phyloP scores from a whole-genome alignment of 92 coral and sea anemone genomes.

The Bergia sp. region DNA sequence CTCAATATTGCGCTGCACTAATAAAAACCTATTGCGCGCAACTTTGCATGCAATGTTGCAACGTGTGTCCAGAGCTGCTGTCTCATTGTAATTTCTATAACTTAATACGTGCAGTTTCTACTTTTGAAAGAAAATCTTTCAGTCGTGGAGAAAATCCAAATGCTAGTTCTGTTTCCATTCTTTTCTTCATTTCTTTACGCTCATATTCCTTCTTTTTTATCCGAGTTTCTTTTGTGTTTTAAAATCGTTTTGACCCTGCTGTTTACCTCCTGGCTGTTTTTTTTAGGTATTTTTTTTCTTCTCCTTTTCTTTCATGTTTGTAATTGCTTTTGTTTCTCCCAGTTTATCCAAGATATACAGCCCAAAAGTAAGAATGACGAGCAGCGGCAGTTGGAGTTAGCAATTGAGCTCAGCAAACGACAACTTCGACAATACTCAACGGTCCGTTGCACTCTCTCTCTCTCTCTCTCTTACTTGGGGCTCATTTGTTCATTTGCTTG shows the following conservation, averaged over 20 bases:
- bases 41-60: no score
- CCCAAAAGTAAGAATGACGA: constrained; percentile 78
- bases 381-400: constrained; percentile 81
- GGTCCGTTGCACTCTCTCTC: constrained; percentile 53
- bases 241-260: background rate
- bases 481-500: constrained; percentile 3
- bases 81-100: no score
- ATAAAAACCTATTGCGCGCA: no score
- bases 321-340: constrained; percentile 42
- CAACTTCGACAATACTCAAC: constrained; percentile 67
- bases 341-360: constrained; percentile 49
- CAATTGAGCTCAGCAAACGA: constrained; percentile 84
- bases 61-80: no score
- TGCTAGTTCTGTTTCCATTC: background rate
- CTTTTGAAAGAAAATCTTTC: background rate
- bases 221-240: constrained; percentile 22
- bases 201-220: background rate
- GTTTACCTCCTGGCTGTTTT: background rate
- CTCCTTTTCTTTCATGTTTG: constrained; percentile 7
- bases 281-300: background rate
- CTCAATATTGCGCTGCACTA: background rate
- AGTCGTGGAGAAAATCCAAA: no score
- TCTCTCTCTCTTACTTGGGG: background rate
- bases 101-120: background rate
- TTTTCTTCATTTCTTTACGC: background rate